Percentiles rank a stretch among this genome's conserved stretches.
Conservation (phyloP, 1,140 invertebrate genomes). For the Drosophila teissieri region DNA sequence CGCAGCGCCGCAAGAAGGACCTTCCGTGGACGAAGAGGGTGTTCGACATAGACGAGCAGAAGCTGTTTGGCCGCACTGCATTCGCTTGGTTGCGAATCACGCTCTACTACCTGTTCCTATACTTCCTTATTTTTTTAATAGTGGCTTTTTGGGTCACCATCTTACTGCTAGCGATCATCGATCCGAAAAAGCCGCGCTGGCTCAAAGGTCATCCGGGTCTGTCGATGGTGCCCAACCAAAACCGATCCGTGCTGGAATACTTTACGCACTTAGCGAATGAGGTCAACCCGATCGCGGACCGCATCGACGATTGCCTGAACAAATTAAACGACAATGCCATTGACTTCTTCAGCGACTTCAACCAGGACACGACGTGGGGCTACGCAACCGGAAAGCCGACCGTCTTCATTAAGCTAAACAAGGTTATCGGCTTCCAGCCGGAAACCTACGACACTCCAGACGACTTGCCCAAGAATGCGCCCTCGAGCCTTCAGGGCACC, state of each 20-base stretch:
- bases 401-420: constrained; percentile 58
- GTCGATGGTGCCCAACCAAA: constrained; percentile 33
- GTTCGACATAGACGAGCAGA: constrained; percentile 43
- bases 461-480: constrained; percentile 21
- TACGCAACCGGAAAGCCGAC: constrained; percentile 24
- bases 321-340: constrained; percentile 6
- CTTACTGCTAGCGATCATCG: background rate
- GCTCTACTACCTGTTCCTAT: constrained; percentile 47
- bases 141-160: background rate
- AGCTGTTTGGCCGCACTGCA: constrained; percentile 37
- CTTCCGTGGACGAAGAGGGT: constrained; percentile 58
- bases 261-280: constrained; percentile 1
- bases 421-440: constrained; percentile 29
- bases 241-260: background rate
- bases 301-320: constrained; percentile 24
- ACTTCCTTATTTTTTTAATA: background rate
- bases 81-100: constrained; percentile 47
- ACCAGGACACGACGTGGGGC: constrained; percentile 51
- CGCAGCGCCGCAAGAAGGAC: constrained; percentile 36
- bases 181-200: background rate
- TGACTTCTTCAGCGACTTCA: constrained; percentile 30
- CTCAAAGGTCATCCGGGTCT: constrained; percentile 41
- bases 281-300: constrained; percentile 28
- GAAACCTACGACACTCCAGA: constrained; percentile 32
- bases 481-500: background rate